Base-by-base conservation (phyloP, 2,113 vertebrate genomes). In the Pungitius pungitius region DNA sequence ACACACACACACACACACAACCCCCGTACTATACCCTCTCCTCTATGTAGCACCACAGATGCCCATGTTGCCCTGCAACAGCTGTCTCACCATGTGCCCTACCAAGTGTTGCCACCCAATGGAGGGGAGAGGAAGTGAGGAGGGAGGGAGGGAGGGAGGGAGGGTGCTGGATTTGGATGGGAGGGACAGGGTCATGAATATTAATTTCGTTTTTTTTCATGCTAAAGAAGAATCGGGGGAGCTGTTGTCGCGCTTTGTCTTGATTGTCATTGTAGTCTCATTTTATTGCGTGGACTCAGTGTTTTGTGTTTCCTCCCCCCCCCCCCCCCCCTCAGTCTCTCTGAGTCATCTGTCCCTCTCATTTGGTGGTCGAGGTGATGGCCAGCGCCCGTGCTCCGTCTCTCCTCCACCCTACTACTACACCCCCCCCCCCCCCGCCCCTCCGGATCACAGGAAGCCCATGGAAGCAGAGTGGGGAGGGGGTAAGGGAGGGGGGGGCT, bases 81-180 rank as follows among this genome's bases (percentile, higher is more conserved):
- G 93, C 93, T 94, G 93, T 91, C 93, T 92, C 92, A 92, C 93
- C 92, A 94, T 94, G 92, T 94, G 93, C 88, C 90, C 83, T 76
- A 92, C 91, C 92, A 91, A 94, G 92, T 92, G 91, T 92, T 94
- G 93, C 91, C 92, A 92, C 93, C 89, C 88, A 88, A 89, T 78
- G 85, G 85, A 88, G 84, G 82, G 86, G 86, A 89, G 84, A 88
- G 87, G 86, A 90, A 92, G 87, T 87, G 80, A 85, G 89, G 59
- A 69, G 75, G 47, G 73, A 66, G 52, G 73, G 59, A 69, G 75
- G 47, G 73, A 66, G 52, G 73, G 66, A 72, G 72, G 84, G 80
- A 73, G 78, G 80, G 84, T 78, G 84, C 43, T 87, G 77, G 78
- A 85, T 83, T 87, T 84, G 81, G 73, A 78, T 60, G 81, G 89